These are phyloP conservation scores for Lasioglossum albipes DNA, from an alignment of 1,140 invertebrate species.

Conservation along the genomic window DNA sequence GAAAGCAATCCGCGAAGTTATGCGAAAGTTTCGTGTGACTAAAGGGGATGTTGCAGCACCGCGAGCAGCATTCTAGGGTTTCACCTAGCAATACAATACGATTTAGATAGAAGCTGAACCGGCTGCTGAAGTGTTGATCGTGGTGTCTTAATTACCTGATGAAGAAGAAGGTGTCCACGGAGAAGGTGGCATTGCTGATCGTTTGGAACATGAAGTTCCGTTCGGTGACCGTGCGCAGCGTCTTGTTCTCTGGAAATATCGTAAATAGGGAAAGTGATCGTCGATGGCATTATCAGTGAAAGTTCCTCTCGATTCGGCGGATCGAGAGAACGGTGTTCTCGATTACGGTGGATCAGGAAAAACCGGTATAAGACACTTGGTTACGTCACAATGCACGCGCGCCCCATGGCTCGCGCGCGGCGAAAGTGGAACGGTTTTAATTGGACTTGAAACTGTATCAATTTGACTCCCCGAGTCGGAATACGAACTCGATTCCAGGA, in stretches of 20 bases:
- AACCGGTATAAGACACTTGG: conserved; percentile 3
- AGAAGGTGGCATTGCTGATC: conserved; percentile 93
- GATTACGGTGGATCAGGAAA: conserved; percentile 33
- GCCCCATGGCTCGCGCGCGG: conserved; percentile 8
- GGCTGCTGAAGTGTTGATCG: too few species aligned
- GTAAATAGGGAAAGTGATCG: conserved; percentile 37
- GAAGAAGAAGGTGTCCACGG: conserved; percentile 95
- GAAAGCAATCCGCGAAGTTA: too few species aligned
- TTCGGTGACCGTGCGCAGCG: conserved; percentile 87
- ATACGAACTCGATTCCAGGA: too few species aligned
- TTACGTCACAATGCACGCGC: conserved; percentile 32
- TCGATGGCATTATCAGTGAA: conserved; percentile 39
- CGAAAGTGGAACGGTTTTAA: conserved; percentile 42
- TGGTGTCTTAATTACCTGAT: conserved; percentile 83
- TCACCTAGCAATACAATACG: too few species aligned
- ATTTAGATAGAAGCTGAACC: too few species aligned
- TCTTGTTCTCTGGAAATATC: conserved; percentile 82
- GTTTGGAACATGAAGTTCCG: conserved; percentile 90
- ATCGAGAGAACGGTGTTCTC: background rate
- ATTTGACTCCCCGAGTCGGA: background rate
- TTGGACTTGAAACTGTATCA: background rate
- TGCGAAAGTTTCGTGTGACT: too few species aligned
- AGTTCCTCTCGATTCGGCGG: background rate
- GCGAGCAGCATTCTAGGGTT: too few species aligned
- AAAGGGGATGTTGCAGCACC: too few species aligned